Evolutionary conservation across 2,888 invertebrate genomes (phyloP).

Genomic region (Lycia hirtaria): DNA sequence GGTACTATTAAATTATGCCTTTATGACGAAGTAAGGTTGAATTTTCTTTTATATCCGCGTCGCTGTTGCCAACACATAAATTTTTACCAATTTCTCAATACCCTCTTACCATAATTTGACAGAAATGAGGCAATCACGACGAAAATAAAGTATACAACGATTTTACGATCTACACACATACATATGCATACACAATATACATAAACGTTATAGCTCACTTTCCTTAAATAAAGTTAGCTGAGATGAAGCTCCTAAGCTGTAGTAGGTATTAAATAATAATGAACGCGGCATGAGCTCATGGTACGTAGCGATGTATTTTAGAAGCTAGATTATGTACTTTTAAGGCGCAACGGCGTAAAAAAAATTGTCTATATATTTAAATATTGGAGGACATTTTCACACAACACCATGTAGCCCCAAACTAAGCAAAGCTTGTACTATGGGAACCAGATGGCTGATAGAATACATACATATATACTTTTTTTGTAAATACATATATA

Average conservation of each 20-base stretch:
- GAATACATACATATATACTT: no score
- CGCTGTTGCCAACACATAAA: constrained; percentile 2
- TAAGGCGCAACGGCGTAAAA: no score
- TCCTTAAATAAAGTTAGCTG: constrained; percentile 22
- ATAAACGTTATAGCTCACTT: background rate
- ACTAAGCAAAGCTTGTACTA: no score
- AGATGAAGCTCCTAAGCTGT: constrained; percentile 18
- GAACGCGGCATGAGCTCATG: constrained; percentile 17
- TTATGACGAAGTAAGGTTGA: background rate
- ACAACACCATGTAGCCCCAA: no score
- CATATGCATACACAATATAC: background rate
- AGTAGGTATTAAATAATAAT: constrained; percentile 23
- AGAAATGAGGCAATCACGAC: constrained; percentile 20
- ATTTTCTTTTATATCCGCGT: background rate
- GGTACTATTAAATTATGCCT: background rate
- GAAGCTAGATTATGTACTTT: constrained; percentile 9
- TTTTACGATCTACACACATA: constrained; percentile 4
- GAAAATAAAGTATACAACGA: constrained; percentile 15
- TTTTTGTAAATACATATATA: no score
- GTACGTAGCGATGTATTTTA: constrained; percentile 11
- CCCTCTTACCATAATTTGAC: constrained; percentile 21
- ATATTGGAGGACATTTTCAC: no score
- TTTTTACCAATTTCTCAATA: constrained; percentile 13
- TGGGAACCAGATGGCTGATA: no score
- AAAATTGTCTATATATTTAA: no score